These are phyloP conservation scores for Petrophora chlorosata DNA, from an alignment of 2,888 invertebrate genomes.

Conservation along the genomic window DNA sequence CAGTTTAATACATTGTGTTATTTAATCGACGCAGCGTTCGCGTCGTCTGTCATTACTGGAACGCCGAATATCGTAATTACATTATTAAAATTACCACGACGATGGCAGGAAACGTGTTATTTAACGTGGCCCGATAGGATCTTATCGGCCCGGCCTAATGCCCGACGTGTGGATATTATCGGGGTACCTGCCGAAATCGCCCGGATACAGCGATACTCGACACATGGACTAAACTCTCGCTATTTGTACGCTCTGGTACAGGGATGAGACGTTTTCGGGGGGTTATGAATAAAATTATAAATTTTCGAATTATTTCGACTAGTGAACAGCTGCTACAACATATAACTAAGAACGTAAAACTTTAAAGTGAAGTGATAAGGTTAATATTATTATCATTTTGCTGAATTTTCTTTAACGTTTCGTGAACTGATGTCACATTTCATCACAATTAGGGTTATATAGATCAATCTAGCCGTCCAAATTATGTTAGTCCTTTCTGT, in stretches of 20 bases:
- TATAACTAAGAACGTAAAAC: too few species aligned
- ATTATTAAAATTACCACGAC: constrained; percentile 80
- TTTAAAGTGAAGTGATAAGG: too few species aligned
- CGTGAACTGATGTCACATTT: too few species aligned
- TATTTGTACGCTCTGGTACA: constrained; percentile 51
- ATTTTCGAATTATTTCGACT: neutral
- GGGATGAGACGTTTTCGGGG: constrained; percentile 36
- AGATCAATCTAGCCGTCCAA: too few species aligned
- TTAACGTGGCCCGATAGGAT: constrained; percentile 78
- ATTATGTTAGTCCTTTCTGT: too few species aligned
- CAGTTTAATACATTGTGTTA: constrained; percentile 52
- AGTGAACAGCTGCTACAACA: constrained; percentile 19
- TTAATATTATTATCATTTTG: too few species aligned
- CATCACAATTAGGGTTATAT: too few species aligned
- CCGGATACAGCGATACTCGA: constrained; percentile 67
- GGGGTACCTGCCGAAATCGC: constrained; percentile 73
- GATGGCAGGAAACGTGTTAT: constrained; percentile 83
- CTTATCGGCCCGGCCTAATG: constrained; percentile 80
- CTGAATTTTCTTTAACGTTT: too few species aligned
- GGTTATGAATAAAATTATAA: neutral
- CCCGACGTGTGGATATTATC: constrained; percentile 81
- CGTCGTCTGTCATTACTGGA: constrained; percentile 65
- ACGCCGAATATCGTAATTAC: constrained; percentile 78
- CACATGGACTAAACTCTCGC: constrained; percentile 52
- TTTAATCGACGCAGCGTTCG: constrained; percentile 55